phyloP scores from a whole-genome alignment of 2,797 vertebrate species.

The Malacoctenus gilli region DNA sequence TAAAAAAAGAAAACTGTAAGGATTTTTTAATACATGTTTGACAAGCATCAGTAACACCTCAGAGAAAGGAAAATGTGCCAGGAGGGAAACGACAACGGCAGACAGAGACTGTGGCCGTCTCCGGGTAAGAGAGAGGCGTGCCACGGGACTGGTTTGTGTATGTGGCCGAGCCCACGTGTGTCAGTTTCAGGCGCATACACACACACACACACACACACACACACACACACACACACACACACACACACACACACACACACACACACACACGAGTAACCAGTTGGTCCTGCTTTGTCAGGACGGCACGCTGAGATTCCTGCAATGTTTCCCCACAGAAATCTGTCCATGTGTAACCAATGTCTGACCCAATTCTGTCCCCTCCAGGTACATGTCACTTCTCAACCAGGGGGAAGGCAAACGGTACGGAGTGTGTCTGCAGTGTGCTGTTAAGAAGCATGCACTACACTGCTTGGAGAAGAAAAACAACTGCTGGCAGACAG shows the following conservation, averaged over 20 bases:
- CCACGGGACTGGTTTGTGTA: slow-evolving; percentile 8
- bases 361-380: neutral
- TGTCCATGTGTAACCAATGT: neutral
- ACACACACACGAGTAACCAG: slow-evolving; percentile 64
- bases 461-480: neutral
- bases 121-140: slow-evolving; percentile 34
- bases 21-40: slow-evolving; percentile 31
- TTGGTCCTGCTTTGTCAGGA: slow-evolving; percentile 59
- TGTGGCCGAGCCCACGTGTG: neutral
- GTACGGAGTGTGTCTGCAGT: neutral
- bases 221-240: slow-evolving; percentile 18
- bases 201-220: slow-evolving; percentile 13
- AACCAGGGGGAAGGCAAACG: neutral
- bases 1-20: neutral
- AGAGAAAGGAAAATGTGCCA: slow-evolving; percentile 1
- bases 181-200: slow-evolving; percentile 18
- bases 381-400: neutral
- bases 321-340: slow-evolving; percentile 23
- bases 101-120: slow-evolving; percentile 14
- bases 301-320: slow-evolving; percentile 37
- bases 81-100: neutral
- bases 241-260: no score
- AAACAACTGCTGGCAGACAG: neutral
- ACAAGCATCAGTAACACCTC: slow-evolving; percentile 19
- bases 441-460: neutral